These are phyloP conservation scores for Athene noctua DNA, from an alignment of 2,113 vertebrate species.

Conservation along the genomic window DNA sequence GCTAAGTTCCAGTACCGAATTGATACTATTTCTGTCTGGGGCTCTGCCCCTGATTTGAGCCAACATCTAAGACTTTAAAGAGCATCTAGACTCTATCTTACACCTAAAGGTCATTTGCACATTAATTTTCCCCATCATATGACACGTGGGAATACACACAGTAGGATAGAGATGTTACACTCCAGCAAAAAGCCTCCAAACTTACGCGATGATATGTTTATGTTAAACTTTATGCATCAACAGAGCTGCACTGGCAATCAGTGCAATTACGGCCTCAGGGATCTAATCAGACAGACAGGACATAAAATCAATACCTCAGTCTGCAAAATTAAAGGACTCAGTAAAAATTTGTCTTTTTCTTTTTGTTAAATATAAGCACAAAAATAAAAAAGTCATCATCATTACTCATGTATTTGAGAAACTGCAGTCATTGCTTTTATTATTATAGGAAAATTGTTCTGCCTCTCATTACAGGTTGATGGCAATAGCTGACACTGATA, in stretches of 20 bases:
- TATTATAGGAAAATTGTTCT: not conserved
- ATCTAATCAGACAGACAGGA: not conserved
- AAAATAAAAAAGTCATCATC: not conserved
- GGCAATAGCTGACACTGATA: not conserved
- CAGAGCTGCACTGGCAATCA: not conserved
- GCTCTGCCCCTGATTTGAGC: not conserved
- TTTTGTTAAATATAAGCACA: not conserved
- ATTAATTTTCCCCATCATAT: not conserved
- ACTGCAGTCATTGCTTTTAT: not conserved
- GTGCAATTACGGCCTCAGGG: not conserved
- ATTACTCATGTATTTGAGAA: not conserved
- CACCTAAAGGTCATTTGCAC: not conserved
- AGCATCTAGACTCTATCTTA: not conserved
- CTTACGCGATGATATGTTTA: not conserved
- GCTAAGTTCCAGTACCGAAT: not conserved
- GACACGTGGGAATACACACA: not conserved
- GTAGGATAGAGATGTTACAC: not conserved
- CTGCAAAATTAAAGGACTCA: not conserved
- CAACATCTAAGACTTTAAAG: not conserved
- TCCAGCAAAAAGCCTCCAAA: not conserved
- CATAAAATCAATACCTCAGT: not conserved
- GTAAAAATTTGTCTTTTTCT: not conserved
- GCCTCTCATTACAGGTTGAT: not conserved
- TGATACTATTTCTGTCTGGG: not conserved
- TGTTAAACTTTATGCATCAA: not conserved